Conservation (phyloP, 2,888 invertebrate genomes). For the Ormyrus nitidulus region DNA sequence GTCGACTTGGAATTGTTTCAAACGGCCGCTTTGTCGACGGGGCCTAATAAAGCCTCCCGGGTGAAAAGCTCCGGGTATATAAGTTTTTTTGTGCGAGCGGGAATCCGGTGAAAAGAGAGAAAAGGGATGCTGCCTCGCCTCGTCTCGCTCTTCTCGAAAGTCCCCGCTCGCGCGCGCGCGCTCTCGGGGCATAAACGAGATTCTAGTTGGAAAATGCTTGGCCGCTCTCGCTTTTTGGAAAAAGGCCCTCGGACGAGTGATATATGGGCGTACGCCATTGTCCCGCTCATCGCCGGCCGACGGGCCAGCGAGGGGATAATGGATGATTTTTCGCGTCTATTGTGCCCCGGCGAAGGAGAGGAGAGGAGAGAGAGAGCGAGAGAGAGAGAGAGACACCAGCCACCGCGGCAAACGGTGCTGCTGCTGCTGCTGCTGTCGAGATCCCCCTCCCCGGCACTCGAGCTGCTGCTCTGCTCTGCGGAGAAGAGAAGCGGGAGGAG, state of each 20-base stretch:
- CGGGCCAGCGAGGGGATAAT: slow-evolving; percentile 67
- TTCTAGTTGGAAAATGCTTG: slow-evolving; percentile 63
- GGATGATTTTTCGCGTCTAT: slow-evolving; percentile 75
- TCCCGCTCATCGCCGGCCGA: slow-evolving; percentile 54
- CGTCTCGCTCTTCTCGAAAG: slow-evolving; percentile 69
- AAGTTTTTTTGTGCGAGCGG: slow-evolving; percentile 13
- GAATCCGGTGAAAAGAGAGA: slow-evolving; percentile 36
- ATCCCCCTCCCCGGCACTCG: too few relatives aligned
- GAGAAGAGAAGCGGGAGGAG: slow-evolving; percentile 6
- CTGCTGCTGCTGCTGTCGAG: too few relatives aligned
- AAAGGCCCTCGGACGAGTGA: slow-evolving; percentile 67
- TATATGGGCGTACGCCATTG: slow-evolving; percentile 73
- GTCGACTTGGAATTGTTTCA: slow-evolving; percentile 37
- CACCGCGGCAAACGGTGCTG: slow-evolving; percentile 58
- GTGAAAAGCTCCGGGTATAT: slow-evolving; percentile 20
- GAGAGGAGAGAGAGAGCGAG: slow-evolving; percentile 10
- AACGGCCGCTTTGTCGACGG: slow-evolving; percentile 10
- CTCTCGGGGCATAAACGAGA: slow-evolving; percentile 59
- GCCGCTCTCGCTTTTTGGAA: slow-evolving; percentile 66
- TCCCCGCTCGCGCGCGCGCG: slow-evolving; percentile 60
- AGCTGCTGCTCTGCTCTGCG: too few relatives aligned
- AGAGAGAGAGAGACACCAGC: slow-evolving; percentile 50
- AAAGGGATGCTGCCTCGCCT: slow-evolving; percentile 59
- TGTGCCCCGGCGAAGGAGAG: slow-evolving; percentile 64
- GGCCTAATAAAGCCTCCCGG: slow-evolving; percentile 25